Base-by-base conservation (phyloP, 2,888 invertebrate species). In the Drosophila cognata region DNA sequence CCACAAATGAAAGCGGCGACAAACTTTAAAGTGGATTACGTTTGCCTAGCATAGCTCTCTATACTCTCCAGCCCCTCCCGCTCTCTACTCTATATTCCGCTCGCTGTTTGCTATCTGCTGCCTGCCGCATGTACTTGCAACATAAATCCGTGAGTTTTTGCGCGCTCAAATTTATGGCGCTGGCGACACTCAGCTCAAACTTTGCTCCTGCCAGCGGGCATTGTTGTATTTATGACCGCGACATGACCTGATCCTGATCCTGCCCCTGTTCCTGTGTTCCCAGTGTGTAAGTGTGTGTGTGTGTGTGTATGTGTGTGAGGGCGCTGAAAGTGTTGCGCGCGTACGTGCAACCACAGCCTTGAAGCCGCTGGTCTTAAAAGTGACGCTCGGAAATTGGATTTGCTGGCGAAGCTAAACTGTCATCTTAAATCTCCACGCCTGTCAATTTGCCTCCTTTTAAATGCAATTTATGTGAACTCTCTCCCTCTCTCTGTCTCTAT, bases 181-280 rank as follows among this genome's bases (percentile, higher is more conserved):
- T 84, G 76, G 88, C 89, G 89, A 89, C 89, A 84, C 88, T 84
- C 86, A 64, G 78, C 78, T 79, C 81, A 85, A 84, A 84, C 68
- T 82, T 87, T 79, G 73, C 68, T 76, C 70, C 64, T 76, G 80
- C 77, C 71, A 74, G 81, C 85, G 79, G 81, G 82, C 82, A 82
- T 88, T 88, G 77, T 79, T 82, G 88, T 89, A 91, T 91, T 92
- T 91, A 92, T 91, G 91, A 87, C 88, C 91, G 90, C 91, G 90
- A 91, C 92, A 91, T 92, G 91, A 92, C 92, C 92, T 91, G 90
- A 78, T 71, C 58, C 78, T 57, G 75, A 64, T 43, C 53, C 63
- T 64, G 67, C 33, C 41, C 35, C 69, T 31, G 38, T 31, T 48
- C 36, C 35, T 13, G 31, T 52, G 5, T 29, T 1, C 16, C 25